Conservation (phyloP, 2,888 invertebrate species). For the Rhorus exstirpatorius region DNA sequence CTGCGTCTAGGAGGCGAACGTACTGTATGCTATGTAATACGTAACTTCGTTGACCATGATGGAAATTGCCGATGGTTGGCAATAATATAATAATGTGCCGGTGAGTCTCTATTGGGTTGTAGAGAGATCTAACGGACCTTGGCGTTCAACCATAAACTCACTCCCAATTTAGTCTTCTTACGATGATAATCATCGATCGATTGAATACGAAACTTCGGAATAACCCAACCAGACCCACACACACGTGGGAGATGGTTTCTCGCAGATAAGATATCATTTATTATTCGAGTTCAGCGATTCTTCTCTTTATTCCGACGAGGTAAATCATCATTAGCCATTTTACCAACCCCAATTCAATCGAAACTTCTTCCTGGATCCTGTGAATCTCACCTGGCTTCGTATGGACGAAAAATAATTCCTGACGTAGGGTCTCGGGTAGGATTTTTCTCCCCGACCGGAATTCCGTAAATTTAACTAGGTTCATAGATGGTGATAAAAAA, state of each 20-base stretch:
- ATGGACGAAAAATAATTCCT: too few species aligned
- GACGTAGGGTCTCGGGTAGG: too few species aligned
- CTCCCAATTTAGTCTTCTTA: neutral
- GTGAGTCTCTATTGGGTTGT: neutral
- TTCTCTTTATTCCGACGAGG: too few species aligned
- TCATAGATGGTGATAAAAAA: too few species aligned
- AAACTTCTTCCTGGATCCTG: too few species aligned
- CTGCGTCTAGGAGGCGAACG: neutral
- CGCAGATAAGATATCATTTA: too few species aligned
- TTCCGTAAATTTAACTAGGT: too few species aligned
- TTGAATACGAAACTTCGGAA: neutral
- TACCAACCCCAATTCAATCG: too few species aligned
- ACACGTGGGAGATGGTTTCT: neutral
- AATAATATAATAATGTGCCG: conserved; percentile 12
- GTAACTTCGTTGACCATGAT: conserved; percentile 36
- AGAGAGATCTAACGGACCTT: conserved; percentile 2
- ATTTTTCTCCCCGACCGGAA: too few species aligned
- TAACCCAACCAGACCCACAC: neutral
- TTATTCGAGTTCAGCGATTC: conserved; percentile 14
- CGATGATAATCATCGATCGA: conserved; percentile 28
- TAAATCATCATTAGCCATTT: too few species aligned
- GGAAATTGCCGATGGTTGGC: conserved; percentile 10
- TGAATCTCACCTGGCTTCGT: too few species aligned
- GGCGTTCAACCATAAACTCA: neutral
- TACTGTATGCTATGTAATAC: neutral